phyloP scores from a whole-genome alignment of 2,113 vertebrate genomes.

The Trogon surrucura region DNA sequence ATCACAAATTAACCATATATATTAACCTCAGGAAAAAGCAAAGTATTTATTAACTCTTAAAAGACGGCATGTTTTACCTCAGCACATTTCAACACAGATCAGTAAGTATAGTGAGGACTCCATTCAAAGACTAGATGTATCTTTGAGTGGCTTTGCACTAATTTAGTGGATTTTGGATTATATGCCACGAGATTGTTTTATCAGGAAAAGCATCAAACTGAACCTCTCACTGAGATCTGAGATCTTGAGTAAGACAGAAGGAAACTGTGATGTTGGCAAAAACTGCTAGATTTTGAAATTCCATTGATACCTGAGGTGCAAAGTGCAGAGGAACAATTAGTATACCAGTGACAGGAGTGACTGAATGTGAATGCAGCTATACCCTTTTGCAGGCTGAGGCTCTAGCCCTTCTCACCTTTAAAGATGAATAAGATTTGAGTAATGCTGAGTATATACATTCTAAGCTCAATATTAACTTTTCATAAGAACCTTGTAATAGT shows the following conservation, averaged over 20 bases:
- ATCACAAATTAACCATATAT: background rate
- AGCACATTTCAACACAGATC: background rate
- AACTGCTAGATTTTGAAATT: background rate
- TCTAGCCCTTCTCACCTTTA: background rate
- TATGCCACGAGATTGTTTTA: background rate
- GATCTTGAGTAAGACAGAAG: background rate
- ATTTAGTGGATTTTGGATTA: background rate
- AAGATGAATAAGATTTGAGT: background rate
- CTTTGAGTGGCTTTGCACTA: fast-evolving
- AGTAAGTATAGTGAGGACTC: background rate
- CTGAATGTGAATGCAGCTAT: background rate
- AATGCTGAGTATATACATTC: background rate
- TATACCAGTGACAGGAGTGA: background rate
- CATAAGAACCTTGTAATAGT: background rate
- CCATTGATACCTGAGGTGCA: background rate
- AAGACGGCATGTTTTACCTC: background rate
- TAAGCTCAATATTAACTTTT: background rate
- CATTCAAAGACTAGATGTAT: background rate
- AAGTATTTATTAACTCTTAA: background rate
- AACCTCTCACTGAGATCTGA: background rate
- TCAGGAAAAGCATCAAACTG: background rate
- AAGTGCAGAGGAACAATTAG: background rate
- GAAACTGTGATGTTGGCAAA: background rate
- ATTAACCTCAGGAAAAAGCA: background rate
- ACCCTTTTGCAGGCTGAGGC: background rate